These are phyloP conservation scores for Oreochromis aureus DNA, from an alignment of 2,113 vertebrate species.

Conservation along the genomic window DNA sequence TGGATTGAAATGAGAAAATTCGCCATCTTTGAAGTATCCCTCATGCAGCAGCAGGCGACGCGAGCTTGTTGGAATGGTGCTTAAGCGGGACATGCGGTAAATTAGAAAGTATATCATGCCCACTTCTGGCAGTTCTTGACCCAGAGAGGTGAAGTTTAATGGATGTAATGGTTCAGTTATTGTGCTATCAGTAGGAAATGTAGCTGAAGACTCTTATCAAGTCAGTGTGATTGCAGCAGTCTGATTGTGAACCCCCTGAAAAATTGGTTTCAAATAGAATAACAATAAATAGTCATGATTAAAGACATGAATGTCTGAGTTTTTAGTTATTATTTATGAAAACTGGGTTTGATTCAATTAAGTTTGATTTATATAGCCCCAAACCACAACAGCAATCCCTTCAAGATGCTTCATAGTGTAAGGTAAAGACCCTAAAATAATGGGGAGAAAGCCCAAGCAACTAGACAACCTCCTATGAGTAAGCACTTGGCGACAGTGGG, in stretches of 20 bases:
- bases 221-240: background rate
- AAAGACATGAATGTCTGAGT: background rate
- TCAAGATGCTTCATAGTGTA: background rate
- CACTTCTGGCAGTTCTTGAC: background rate
- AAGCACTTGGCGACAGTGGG: background rate
- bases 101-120: background rate
- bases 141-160: background rate
- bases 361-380: background rate
- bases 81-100: background rate
- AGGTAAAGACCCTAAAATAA: background rate
- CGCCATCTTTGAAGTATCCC: slow-evolving; percentile 35
- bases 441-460: background rate
- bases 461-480: background rate
- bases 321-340: background rate
- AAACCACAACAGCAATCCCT: background rate
- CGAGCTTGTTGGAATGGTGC: background rate
- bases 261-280: background rate
- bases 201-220: background rate
- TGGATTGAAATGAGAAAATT: slow-evolving; percentile 35
- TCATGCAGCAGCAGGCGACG: background rate
- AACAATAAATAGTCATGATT: background rate
- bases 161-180: background rate
- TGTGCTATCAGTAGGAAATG: background rate
- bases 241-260: background rate
- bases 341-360: background rate